Base-by-base conservation (phyloP, 2,113 vertebrate species). In the Leptosomus discolor region DNA sequence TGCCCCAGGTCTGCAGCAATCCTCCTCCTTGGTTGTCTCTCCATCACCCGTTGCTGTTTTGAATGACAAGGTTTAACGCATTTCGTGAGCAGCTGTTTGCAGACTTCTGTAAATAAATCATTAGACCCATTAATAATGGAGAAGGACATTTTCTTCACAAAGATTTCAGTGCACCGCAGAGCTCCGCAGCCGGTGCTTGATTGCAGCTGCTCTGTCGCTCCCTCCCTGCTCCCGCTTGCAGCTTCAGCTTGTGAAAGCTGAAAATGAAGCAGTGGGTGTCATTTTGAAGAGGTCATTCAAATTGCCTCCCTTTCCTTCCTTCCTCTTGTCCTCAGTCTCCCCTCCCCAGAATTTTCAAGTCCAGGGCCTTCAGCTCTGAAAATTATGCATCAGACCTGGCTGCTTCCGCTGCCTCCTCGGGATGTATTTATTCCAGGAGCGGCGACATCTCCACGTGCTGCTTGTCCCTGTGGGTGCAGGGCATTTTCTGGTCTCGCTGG, bases 31-130 rank as follows among this genome's bases (percentile, higher is more conserved):
- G 36, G 39, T 24, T 20, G 20, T 8, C 24, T 19, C 37, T n/a
- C 51, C 39, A 5, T 34, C 15, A 2, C 76, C 75, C 4, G 1
- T 83, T 61, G 22, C 43, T 8, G 64, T 70, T 87, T 58, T 22
- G 73, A 70, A 7, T n/a, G 91, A 75, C 79, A 5, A n/a, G 79
- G 63, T 73, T 71, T 64, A 20, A 39, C 21, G 1, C 30, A 0
- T 67, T 71, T 2, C 0, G 19, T 1, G 41, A 91, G 96, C 91
- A 90, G 96, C 85, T 71, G 53, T 36, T 89, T 1, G 5, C 65
- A 41, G 90, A 23, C 60, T 5, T 57, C 79, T 43, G 88, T 97
- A 95, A 97, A 97, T 97, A 96, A 97, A 94, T 95, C 34, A 94
- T 88, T 61, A 85, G 79, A 2, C 9, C 41, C 34, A 43, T 96